Evolutionary conservation across 2,888 invertebrate species (phyloP).

Genomic region (Athalia cordata): DNA sequence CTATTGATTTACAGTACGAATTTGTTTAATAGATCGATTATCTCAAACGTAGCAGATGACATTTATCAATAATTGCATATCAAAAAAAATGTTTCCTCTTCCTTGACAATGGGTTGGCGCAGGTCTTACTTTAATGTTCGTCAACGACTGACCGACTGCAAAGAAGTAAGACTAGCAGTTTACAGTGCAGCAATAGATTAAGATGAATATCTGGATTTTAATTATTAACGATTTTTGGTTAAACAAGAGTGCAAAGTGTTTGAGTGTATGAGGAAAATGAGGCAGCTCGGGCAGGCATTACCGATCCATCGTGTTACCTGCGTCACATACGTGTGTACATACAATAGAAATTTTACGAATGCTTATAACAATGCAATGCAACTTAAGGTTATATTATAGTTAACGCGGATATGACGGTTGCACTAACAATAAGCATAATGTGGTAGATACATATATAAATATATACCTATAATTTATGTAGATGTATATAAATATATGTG

Average conservation of each 20-base stretch:
- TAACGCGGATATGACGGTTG: slow-evolving; percentile 47
- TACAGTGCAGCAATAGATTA: slow-evolving; percentile 6
- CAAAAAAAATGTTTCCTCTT: slow-evolving; percentile 5
- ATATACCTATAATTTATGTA: slow-evolving; percentile 9
- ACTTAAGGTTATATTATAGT: slow-evolving; percentile 54
- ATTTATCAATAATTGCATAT: slow-evolving; percentile 1
- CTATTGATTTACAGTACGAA: neutral
- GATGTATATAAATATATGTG: slow-evolving; percentile 23
- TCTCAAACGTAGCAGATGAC: slow-evolving; percentile 18
- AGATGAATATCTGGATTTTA: slow-evolving; percentile 36
- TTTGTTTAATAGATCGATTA: neutral
- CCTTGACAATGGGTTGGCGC: neutral
- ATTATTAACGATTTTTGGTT: slow-evolving; percentile 50
- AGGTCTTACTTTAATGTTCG: neutral
- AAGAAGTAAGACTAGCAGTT: neutral
- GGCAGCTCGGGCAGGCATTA: slow-evolving; percentile 72
- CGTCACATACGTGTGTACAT: slow-evolving; percentile 68
- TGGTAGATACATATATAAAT: slow-evolving; percentile 30
- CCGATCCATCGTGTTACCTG: slow-evolving; percentile 68
- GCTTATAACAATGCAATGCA: slow-evolving; percentile 35
- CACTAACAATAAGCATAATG: slow-evolving; percentile 51
- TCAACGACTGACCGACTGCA: neutral
- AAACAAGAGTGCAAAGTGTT: slow-evolving; percentile 52
- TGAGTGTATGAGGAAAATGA: slow-evolving; percentile 64
- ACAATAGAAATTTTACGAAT: slow-evolving; percentile 51